Evolutionary conservation across 2,888 invertebrate genomes (phyloP).

Genomic region (Lithophane socia): DNA sequence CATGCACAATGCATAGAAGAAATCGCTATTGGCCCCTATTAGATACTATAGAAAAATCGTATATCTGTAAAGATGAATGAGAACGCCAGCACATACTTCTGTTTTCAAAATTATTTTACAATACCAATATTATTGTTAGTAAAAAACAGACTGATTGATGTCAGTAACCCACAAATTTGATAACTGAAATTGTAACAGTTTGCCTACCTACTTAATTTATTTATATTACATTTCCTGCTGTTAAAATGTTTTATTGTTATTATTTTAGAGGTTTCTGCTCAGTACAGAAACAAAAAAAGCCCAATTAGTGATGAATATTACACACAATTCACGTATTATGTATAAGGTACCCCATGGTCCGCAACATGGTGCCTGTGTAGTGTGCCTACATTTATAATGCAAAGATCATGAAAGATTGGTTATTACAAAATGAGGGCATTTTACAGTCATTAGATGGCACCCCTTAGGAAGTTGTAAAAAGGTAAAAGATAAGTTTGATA

Average conservation of each 20-base stretch:
- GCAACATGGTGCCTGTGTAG: not conserved
- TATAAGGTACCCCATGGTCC: not conserved
- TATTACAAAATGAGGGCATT: not conserved
- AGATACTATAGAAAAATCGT: not conserved
- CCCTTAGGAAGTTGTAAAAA: too few relatives aligned
- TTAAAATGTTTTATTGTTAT: slow-evolving; percentile 6
- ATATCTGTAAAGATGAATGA: not conserved
- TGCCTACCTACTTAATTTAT: slow-evolving; percentile 4
- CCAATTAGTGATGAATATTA: not conserved
- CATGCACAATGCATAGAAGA: not conserved
- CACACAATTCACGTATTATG: not conserved
- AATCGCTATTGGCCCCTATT: slow-evolving; percentile 30
- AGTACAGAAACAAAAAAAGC: not conserved
- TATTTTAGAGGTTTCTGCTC: not conserved
- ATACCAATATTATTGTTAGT: slow-evolving; percentile 22
- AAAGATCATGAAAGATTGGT: not conserved
- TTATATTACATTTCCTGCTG: not conserved
- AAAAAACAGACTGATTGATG: not conserved
- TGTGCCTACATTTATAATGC: not conserved
- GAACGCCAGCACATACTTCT: slow-evolving; percentile 26
- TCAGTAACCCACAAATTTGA: not conserved
- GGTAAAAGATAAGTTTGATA: not conserved
- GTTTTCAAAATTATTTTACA: not conserved
- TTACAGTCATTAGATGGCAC: not conserved
- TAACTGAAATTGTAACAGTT: not conserved